These are phyloP conservation scores for Muntiacus reevesi DNA, from an alignment of 2,113 vertebrate species.

Conservation along the genomic window DNA sequence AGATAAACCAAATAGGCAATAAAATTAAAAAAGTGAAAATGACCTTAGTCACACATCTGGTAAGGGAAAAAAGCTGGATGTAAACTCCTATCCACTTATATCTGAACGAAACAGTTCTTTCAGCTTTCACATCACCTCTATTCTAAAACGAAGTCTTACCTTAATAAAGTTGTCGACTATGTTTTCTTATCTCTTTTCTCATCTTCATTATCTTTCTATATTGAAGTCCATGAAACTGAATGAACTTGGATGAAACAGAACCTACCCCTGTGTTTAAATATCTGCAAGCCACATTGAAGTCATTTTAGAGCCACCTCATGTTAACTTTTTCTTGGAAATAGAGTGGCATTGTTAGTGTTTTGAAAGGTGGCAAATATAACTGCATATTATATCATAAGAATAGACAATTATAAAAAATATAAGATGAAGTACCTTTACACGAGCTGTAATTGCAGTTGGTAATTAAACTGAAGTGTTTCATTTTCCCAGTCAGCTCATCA, in stretches of 20 bases:
- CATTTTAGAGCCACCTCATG: conserved; percentile 61
- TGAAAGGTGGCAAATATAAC: conserved; percentile 75
- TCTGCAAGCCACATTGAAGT: conserved; percentile 61
- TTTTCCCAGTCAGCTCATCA: conserved; percentile 85
- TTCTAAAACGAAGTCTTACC: conserved; percentile 10
- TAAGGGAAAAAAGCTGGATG: not conserved
- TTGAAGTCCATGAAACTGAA: conserved; percentile 28
- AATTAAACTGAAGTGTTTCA: conserved; percentile 86
- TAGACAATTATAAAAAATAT: conserved; percentile 79
- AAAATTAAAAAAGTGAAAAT: not conserved
- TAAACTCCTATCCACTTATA: not conserved
- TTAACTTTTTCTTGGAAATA: conserved; percentile 67
- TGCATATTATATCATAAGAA: conserved; percentile 78
- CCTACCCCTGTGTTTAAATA: not conserved
- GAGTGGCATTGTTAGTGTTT: conserved; percentile 72
- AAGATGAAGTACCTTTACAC: conserved; percentile 81
- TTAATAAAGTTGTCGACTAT: not conserved
- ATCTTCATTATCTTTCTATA: conserved; percentile 16
- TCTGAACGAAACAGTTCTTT: not conserved
- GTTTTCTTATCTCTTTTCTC: conserved; percentile 40
- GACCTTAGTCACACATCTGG: not conserved
- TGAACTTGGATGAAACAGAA: conserved; percentile 38
- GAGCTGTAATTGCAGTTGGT: conserved; percentile 81
- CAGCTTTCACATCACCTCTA: not conserved
- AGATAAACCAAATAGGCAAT: not conserved